Evolutionary conservation across 2,888 invertebrate genomes (phyloP).

Genomic region (Drosophila melanosoma): DNA sequence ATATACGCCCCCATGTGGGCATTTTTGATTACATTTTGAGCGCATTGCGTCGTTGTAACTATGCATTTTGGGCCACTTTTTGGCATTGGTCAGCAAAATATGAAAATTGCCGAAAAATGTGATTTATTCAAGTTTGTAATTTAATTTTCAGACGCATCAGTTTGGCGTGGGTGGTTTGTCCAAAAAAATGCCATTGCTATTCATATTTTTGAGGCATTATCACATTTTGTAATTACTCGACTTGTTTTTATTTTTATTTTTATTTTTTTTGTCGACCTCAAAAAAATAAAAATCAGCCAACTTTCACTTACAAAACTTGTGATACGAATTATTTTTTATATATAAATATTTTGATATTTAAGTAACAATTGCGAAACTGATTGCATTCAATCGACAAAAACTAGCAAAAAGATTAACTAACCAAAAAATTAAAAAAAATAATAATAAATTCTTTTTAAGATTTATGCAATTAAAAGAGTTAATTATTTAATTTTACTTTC

Average conservation of each 20-base stretch:
- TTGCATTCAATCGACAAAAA: neutral
- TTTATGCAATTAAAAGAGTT: neutral
- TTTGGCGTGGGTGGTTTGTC: constrained; percentile 31
- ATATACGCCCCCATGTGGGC: constrained; percentile 40
- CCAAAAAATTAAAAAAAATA: too few relatives aligned
- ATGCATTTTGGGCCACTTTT: constrained; percentile 11
- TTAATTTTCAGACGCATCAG: constrained; percentile 23
- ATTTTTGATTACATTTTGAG: constrained; percentile 11
- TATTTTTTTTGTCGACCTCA: constrained; percentile 10
- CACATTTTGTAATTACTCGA: neutral
- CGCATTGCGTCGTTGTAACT: constrained; percentile 38
- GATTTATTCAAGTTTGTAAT: constrained; percentile 8
- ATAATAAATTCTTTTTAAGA: neutral
- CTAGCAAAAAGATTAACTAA: neutral
- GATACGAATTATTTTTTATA: neutral
- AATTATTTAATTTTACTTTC: neutral
- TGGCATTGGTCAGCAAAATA: constrained; percentile 33
- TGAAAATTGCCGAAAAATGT: constrained; percentile 26
- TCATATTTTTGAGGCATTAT: neutral
- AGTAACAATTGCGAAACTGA: neutral
- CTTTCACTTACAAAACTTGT: neutral
- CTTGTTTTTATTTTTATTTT: constrained; percentile 7
- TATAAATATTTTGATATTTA: neutral
- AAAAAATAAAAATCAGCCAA: constrained; percentile 3
- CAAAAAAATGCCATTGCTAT: neutral